Conservation (phyloP, 2,113 vertebrate species). For the Amblyopsis rosae region DNA sequence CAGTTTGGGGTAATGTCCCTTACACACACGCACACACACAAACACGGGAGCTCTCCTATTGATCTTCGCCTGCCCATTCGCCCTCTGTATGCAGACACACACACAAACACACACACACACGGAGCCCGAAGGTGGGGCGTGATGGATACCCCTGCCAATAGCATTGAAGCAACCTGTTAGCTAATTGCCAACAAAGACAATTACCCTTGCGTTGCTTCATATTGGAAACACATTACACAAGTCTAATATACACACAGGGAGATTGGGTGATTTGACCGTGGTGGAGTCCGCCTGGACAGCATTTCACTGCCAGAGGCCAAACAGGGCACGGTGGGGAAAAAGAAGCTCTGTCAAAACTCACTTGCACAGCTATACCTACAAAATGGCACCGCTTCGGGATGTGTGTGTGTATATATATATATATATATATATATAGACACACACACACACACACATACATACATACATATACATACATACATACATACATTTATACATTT, state of each 20-base stretch:
- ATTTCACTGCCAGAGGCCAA: slow-evolving; percentile 89
- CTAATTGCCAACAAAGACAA: slow-evolving; percentile 98
- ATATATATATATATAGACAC: no score
- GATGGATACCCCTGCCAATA: slow-evolving; percentile 96
- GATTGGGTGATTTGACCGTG: slow-evolving; percentile 87
- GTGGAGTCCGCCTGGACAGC: slow-evolving; percentile 83
- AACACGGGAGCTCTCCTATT: slow-evolving; percentile 74
- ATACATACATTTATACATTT: no score
- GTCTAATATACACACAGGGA: slow-evolving; percentile 95
- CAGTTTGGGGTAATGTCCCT: slow-evolving; percentile 90
- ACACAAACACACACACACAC: slow-evolving; percentile 34
- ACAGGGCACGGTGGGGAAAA: slow-evolving; percentile 79
- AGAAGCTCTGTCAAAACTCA: slow-evolving; percentile 82
- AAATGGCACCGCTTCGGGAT: not conserved
- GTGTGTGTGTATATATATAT: no score
- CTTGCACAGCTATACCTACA: slow-evolving; percentile 26
- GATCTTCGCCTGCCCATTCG: slow-evolving; percentile 80
- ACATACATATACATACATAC: no score
- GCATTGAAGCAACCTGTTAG: slow-evolving; percentile 96
- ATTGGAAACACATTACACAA: slow-evolving; percentile 97
- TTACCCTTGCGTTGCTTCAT: slow-evolving; percentile 96
- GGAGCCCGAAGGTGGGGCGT: slow-evolving; percentile 81
- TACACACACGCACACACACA: slow-evolving; percentile 80
- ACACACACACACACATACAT: no score
- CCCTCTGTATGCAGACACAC: slow-evolving; percentile 71